phyloP scores from a whole-genome alignment of 1,140 invertebrate species.

The Sweltsa coloradensis region DNA sequence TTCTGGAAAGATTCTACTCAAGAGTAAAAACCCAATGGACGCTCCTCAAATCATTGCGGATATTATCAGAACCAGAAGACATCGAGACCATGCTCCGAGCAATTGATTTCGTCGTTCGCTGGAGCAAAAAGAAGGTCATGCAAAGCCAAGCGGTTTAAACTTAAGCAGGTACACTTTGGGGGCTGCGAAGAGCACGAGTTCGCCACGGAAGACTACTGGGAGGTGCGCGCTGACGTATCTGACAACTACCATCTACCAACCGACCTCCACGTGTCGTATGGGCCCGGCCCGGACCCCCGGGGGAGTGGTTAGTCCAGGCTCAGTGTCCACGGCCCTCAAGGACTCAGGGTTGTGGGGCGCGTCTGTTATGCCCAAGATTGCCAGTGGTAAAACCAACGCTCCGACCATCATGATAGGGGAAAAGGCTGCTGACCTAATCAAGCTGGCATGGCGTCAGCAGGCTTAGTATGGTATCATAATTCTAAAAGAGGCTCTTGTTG shows the following conservation, averaged over 20 bases:
- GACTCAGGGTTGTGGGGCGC: constrained; percentile 12
- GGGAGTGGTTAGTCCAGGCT: constrained; percentile 10
- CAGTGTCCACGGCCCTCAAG: constrained; percentile 7
- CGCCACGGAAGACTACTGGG: constrained; percentile 45
- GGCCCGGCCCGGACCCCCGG: constrained; percentile 2
- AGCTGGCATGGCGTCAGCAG: constrained; percentile 3
- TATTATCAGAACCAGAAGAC: constrained; percentile 27
- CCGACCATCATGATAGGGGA: constrained; percentile 12
- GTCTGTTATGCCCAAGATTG: constrained; percentile 13
- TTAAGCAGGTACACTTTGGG: constrained; percentile 23
- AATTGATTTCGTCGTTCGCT: constrained; percentile 8
- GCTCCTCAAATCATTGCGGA: constrained; percentile 38
- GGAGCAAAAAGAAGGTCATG: constrained; percentile 24
- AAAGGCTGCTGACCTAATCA: constrained; percentile 12
- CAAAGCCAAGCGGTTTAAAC: constrained; percentile 22
- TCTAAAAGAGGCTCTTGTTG: no score
- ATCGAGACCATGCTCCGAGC: constrained; percentile 22
- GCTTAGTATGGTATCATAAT: background rate
- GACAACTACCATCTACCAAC: constrained; percentile 15
- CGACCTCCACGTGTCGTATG: constrained; percentile 13
- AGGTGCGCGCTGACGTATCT: constrained; percentile 42
- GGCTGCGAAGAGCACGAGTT: constrained; percentile 32
- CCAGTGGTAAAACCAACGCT: constrained; percentile 11
- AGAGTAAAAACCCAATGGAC: constrained; percentile 30
- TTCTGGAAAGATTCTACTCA: constrained; percentile 26